phyloP scores from a whole-genome alignment of 2,888 invertebrate genomes.

The Lasioglossum figueresi region DNA sequence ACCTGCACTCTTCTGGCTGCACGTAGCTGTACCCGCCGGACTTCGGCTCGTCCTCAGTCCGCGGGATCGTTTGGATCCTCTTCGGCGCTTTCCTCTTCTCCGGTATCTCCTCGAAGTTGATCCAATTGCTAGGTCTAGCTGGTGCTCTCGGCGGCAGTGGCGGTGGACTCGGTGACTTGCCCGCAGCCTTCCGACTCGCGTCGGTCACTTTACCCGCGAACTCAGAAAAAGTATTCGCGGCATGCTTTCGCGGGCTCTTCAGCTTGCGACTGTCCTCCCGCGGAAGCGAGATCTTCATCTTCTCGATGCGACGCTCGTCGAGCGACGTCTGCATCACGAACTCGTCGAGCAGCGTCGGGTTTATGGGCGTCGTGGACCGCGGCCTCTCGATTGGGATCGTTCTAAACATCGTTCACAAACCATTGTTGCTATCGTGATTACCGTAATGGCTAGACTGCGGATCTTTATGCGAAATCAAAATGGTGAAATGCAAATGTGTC shows the following conservation, averaged over 20 bases:
- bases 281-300: conserved; percentile 89
- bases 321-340: conserved; percentile 85
- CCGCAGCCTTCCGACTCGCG: conserved; percentile 82
- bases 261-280: conserved; percentile 84
- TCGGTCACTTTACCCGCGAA: conserved; percentile 87
- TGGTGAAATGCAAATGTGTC: too few species aligned
- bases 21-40: conserved; percentile 88
- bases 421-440: background rate
- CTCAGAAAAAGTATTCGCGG: conserved; percentile 86
- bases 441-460: background rate
- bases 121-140: conserved; percentile 87
- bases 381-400: conserved; percentile 91
- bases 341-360: conserved; percentile 89
- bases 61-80: conserved; percentile 92
- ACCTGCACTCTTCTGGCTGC: conserved; percentile 93
- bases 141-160: conserved; percentile 80
- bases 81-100: conserved; percentile 92
- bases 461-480: background rate
- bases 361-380: conserved; percentile 89
- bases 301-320: conserved; percentile 85
- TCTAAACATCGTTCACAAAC: conserved; percentile 76
- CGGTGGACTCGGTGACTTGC: conserved; percentile 82
- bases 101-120: conserved; percentile 94
- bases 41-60: conserved; percentile 83
- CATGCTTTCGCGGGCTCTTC: conserved; percentile 84